Evolutionary conservation across 2,797 vertebrate species (phyloP).

Genomic region (Syncerus caffer): DNA sequence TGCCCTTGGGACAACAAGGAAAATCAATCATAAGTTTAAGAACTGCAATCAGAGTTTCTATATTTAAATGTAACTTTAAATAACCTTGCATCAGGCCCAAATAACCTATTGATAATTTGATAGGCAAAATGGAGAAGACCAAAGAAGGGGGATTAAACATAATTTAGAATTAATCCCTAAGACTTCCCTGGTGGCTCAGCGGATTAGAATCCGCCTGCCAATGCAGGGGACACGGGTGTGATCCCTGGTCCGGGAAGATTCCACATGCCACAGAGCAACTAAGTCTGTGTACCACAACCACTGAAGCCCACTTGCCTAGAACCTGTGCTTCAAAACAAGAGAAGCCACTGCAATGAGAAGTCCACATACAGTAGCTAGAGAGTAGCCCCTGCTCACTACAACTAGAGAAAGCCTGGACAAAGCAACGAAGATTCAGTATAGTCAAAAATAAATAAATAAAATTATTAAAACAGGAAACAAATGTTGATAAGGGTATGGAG

Average conservation of each 20-base stretch:
- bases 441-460: neutral
- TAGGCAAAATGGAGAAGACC: neutral
- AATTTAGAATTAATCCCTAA: neutral
- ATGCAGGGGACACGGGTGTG: neutral
- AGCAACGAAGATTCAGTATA: neutral
- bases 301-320: neutral
- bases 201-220: neutral
- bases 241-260: neutral
- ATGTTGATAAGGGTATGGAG: neutral
- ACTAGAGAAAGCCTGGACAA: neutral
- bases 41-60: neutral
- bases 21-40: neutral
- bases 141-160: neutral
- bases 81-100: neutral
- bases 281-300: neutral
- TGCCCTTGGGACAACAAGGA: neutral
- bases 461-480: neutral
- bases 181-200: neutral
- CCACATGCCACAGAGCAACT: neutral
- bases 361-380: neutral
- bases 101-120: neutral
- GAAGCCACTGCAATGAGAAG: neutral
- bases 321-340: neutral
- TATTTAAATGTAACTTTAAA: slow-evolving; percentile 25
- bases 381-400: neutral